A percentile compares a stretch with the other conserved stretches of the same genome.
phyloP scores from a whole-genome alignment of 2,888 invertebrate species.

The Drosophila tripunctata region DNA sequence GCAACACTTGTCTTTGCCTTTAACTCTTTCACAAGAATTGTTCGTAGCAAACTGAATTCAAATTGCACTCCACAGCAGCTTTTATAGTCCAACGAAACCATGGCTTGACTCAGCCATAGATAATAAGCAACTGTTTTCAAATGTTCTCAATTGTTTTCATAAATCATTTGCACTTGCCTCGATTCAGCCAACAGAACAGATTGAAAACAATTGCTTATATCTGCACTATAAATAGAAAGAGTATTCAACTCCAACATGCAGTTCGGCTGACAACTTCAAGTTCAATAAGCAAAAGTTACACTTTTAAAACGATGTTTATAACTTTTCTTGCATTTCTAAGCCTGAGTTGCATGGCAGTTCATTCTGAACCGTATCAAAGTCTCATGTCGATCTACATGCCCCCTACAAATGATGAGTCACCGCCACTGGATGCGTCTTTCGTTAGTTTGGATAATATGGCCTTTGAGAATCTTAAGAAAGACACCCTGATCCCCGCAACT shows the following conservation, averaged over 20 bases:
- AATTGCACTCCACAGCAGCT: conserved; percentile 1
- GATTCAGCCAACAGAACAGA: neutral
- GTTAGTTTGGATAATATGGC: conserved; percentile 35
- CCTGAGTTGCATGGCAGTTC: conserved; percentile 4
- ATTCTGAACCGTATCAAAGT: neutral
- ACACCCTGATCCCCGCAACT: conserved; percentile 27
- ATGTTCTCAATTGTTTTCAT: neutral
- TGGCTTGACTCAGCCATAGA: conserved; percentile 23
- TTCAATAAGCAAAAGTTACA: neutral
- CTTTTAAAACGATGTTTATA: conserved; percentile 12
- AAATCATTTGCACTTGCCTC: neutral
- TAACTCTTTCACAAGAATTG: conserved; percentile 6
- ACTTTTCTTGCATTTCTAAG: conserved; percentile 1
- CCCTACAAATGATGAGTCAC: neutral
- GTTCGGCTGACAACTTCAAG: conserved; percentile 13
- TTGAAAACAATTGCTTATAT: conserved; percentile 4
- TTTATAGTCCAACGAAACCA: conserved; percentile 27
- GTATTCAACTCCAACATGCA: neutral
- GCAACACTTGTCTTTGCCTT: neutral
- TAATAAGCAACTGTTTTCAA: conserved; percentile 43
- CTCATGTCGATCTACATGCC: conserved; percentile 5
- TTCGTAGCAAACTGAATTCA: conserved; percentile 26
- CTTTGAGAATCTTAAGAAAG: conserved; percentile 29
- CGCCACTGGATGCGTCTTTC: conserved; percentile 40
- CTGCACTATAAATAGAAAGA: conserved; percentile 28